Evolutionary conservation across 2,797 vertebrate species (phyloP), one percentile per base, ranked within the genome.

Genomic region (Pipistrellus nathusii): DNA sequence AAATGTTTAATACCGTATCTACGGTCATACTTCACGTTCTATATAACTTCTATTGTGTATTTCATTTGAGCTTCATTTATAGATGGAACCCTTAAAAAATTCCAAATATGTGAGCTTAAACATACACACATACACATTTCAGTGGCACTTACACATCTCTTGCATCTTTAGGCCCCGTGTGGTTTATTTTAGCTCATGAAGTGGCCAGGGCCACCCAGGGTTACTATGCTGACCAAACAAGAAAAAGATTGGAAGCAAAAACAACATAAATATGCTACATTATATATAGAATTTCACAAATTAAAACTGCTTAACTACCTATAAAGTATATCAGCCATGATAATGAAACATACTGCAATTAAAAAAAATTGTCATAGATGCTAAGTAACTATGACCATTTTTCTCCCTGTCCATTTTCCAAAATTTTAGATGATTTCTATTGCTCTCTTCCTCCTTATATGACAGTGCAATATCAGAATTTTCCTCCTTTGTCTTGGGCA

Each of bases 201-300:
- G 20, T 35, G 64, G 9, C 14, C 20, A 4, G 5, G 30, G 51
- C 35, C 55, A 80, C 38, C 10, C 6, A 17, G 8, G 5, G 23
- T 32, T 48, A 8, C 73, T 30, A 0, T 44, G 51, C 85, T 18
- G 11, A 59, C 57, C 57, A 59, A 59, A 27, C 25, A 59, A 93
- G 51, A 89, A 91, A 84, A 85, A 2, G 17, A 35, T 41, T 84
- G 72, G 38, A 72, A 95, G 69, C 9, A 41, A 69, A 95, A 72
- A 78, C 32, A 44, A 59, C 13, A 14, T 25, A 85, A 77, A 59
- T 44, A 32, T 77, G 41, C 25, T 64, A 23, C 3, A 2, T 18
- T 86, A 21, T 77, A 14, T 55, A 38, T 48, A 72, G 48, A 72
- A 46, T 55, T 38, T 38, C 25, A 57, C 35, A 77, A n/a, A 87